These are phyloP conservation scores for Eurystomus gularis DNA, from an alignment of 2,113 vertebrate species.

Conservation along the genomic window DNA sequence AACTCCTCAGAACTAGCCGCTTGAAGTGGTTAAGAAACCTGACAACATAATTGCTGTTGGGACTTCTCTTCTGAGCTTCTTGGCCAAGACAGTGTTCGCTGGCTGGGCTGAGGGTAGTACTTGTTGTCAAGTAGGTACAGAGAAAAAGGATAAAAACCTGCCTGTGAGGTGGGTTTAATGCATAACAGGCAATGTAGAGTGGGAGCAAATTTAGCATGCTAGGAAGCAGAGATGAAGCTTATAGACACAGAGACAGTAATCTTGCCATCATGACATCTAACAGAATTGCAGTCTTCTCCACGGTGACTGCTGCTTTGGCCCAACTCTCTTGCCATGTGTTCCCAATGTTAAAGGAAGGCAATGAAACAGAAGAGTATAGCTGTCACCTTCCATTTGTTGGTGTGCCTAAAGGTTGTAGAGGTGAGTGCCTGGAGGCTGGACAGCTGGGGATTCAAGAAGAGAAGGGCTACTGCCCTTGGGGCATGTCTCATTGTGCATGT, in stretches of 20 bases:
- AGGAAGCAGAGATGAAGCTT: neutral
- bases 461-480: neutral
- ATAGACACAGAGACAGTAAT: neutral
- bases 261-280: neutral
- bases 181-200: neutral
- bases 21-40: neutral
- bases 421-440: constrained; percentile 19
- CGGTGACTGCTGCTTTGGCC: neutral
- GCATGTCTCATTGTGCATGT: neutral
- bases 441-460: constrained; percentile 18
- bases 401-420: neutral
- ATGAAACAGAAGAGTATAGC: neutral
- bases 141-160: neutral
- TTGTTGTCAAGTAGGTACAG: neutral
- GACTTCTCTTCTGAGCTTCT: neutral
- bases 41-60: neutral
- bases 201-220: neutral
- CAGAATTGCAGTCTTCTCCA: neutral
- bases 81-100: neutral
- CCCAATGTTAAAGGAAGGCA: neutral
- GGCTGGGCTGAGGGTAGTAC: neutral
- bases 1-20: neutral
- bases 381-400: constrained; percentile 22
- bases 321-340: neutral
- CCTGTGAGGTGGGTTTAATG: neutral